Evolutionary conservation across 1,140 invertebrate genomes (phyloP).

Genomic region (Octopus bimaculoides): DNA sequence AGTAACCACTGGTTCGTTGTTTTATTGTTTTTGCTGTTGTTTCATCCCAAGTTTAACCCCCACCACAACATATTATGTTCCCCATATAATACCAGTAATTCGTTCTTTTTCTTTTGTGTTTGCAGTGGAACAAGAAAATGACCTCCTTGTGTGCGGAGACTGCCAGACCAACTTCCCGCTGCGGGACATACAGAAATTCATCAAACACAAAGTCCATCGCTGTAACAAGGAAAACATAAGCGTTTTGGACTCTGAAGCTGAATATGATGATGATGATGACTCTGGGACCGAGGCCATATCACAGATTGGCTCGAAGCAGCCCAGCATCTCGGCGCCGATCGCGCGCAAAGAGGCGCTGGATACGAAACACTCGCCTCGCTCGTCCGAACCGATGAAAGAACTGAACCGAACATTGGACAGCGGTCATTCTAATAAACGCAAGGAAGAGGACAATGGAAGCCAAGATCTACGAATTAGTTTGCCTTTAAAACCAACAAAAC

Average conservation of each 20-base stretch:
- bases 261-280: slow-evolving; percentile 33
- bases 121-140: slow-evolving; percentile 53
- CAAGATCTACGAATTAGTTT: slow-evolving; percentile 28
- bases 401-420: background rate
- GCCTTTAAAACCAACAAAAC: slow-evolving; percentile 38
- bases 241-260: slow-evolving; percentile 24
- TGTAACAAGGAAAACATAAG: slow-evolving; percentile 49
- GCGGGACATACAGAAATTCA: slow-evolving; percentile 50
- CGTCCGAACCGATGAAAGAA: slow-evolving; percentile 17
- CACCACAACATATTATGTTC: too few relatives aligned
- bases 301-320: slow-evolving; percentile 34
- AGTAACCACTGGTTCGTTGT: too few relatives aligned
- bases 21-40: too few relatives aligned
- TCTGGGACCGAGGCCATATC: slow-evolving; percentile 26
- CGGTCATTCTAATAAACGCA: background rate
- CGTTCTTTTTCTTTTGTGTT: slow-evolving; percentile 15
- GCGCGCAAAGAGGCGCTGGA: slow-evolving; percentile 36
- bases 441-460: slow-evolving; percentile 20
- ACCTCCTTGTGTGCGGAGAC: slow-evolving; percentile 52
- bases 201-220: slow-evolving; percentile 47
- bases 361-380: slow-evolving; percentile 29
- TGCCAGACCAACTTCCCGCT: slow-evolving; percentile 50
- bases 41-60: too few relatives aligned
- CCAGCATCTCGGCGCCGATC: slow-evolving; percentile 44
- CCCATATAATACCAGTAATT: too few relatives aligned